Evolutionary conservation across 2,888 invertebrate species (phyloP), one percentile per base, ranked within the genome.

Genomic region (Gymnosoma rotundatum): DNA sequence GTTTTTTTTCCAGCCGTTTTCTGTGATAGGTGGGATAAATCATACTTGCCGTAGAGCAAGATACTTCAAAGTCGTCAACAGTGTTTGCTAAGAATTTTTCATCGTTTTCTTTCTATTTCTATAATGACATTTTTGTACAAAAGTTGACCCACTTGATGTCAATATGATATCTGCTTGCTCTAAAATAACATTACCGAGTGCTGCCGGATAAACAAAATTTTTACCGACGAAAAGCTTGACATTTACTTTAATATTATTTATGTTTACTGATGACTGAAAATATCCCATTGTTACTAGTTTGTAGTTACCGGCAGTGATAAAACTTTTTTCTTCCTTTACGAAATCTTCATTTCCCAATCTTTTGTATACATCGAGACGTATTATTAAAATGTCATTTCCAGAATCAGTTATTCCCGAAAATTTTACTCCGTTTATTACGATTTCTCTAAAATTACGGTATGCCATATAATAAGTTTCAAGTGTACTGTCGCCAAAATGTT

Each of bases 321-420:
- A 61, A 20, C 38, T 14, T 20, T 14, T 12, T 5, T 61, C 61
- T 7, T 14, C 20, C n/a, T 18, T 18, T 2, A 50, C 14, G 9
- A 50, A 50, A 18, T n/a, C 2, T 7, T 18, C 18, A 18, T 0
- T 18, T 50, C 50, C 18, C n/a, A 50, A 18, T 1, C 18, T 50
- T 18, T 50, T 8, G 7, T 25, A 64, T 14, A 45, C 45, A 8
- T 64, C 48, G 8, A 4, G n/a, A 3, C 48, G 20, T 48, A 64
- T 10, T 14, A 48, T n/a, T 14, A 48, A 64, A 48, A 64, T 64
- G 7, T 64, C 64, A 10, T 25, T 64, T n/a, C 48, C 64, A 9
- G 48, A 20, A 14, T 61, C 61, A 18, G 38, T 20, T n/a, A 48
- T 48, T 10, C 48, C 64, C 1, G 48, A 48, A 16, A 64, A 32